phyloP scores from a whole-genome alignment of 2,888 invertebrate genomes.

The Celastrina argiolus region DNA sequence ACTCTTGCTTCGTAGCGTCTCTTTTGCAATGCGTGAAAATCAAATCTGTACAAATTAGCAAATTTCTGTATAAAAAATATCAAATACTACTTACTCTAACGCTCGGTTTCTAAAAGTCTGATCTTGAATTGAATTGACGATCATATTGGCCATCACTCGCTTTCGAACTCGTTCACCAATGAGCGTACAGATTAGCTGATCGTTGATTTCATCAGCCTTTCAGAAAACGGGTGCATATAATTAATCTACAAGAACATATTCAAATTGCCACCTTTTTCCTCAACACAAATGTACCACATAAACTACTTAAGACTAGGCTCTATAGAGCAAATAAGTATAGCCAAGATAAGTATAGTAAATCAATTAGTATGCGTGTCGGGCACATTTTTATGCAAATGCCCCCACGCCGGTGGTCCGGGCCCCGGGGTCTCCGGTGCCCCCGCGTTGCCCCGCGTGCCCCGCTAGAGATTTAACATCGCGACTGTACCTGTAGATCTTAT shows the following conservation, averaged over 20 bases:
- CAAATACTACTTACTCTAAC: too few relatives aligned
- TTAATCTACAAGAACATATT: neutral
- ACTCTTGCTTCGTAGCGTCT: too few relatives aligned
- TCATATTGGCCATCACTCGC: too few relatives aligned
- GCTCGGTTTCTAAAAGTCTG: too few relatives aligned
- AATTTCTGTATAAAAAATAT: too few relatives aligned
- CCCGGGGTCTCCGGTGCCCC: neutral
- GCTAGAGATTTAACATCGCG: conserved; percentile 25
- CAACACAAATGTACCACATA: neutral
- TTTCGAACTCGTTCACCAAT: too few relatives aligned
- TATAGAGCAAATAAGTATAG: neutral
- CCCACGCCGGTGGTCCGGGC: conserved; percentile 49
- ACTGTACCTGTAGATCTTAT: conserved; percentile 24
- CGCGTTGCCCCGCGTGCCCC: neutral
- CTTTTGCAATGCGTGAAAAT: too few relatives aligned
- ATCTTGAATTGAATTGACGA: too few relatives aligned
- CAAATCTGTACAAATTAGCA: too few relatives aligned
- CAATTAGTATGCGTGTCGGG: conserved; percentile 66
- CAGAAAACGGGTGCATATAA: too few relatives aligned
- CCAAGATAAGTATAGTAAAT: conserved; percentile 34
- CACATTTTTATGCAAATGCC: conserved; percentile 70
- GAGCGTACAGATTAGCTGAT: too few relatives aligned
- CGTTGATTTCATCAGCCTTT: too few relatives aligned
- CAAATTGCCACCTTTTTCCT: neutral
- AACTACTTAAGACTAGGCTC: neutral